Percentiles rank a stretch among this genome's conserved stretches.
phyloP scores from a whole-genome alignment of 2,888 invertebrate species.

The Melanchra persicariae region DNA sequence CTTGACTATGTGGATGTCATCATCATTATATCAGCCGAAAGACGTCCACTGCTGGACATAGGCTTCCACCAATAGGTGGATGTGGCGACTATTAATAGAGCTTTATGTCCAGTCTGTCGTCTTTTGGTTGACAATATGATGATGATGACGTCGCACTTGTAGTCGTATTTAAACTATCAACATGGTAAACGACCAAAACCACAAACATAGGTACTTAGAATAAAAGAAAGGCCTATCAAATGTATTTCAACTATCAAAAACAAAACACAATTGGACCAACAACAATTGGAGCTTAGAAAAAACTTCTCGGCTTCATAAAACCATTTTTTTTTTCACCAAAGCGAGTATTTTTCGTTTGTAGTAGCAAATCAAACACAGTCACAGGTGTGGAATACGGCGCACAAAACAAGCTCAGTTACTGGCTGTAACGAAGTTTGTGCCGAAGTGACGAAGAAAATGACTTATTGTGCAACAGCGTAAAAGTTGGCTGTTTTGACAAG shows the following conservation, averaged over 20 bases:
- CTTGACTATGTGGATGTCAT: no score
- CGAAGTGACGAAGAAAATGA: conserved; percentile 43
- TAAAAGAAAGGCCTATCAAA: background rate
- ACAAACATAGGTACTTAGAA: background rate
- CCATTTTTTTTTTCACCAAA: conserved; percentile 47
- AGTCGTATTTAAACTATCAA: no score
- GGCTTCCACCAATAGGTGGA: no score
- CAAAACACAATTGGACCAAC: conserved; percentile 22
- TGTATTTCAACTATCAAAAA: background rate
- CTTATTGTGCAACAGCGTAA: conserved; percentile 21
- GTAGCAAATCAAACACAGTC: conserved; percentile 59
- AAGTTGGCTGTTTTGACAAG: conserved; percentile 10
- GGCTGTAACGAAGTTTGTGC: conserved; percentile 25
- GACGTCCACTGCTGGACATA: no score
- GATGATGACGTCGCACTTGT: no score
- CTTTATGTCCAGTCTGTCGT: no score
- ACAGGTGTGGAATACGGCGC: conserved; percentile 55
- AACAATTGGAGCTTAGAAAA: conserved; percentile 23
- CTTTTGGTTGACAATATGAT: no score
- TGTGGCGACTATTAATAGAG: no score
- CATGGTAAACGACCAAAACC: no score
- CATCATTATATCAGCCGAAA: no score
- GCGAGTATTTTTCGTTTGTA: conserved; percentile 45
- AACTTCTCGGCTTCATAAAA: conserved; percentile 13
- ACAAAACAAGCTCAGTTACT: conserved; percentile 43